Conservation (phyloP, 2,797 vertebrate genomes). For the Rhynchonycteris naso region DNA sequence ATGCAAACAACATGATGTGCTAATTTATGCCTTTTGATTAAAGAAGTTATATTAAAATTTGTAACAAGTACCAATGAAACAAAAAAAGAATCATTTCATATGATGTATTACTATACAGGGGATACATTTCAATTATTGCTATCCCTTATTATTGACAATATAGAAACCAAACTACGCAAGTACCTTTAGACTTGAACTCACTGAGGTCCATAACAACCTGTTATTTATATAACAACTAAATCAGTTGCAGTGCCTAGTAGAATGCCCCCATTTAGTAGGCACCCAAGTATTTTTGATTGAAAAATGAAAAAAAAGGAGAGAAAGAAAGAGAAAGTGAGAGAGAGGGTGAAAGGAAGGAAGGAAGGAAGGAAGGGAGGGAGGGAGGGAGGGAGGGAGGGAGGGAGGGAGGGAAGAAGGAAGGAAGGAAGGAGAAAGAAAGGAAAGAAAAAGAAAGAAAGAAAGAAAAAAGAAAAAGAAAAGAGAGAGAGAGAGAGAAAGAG, state of each 20-base stretch:
- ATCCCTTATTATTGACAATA: neutral
- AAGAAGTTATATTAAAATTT: slow-evolving; percentile 53
- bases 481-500: too few species aligned
- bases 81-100: slow-evolving; percentile 23
- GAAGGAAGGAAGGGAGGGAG: too few species aligned
- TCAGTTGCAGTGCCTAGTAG: neutral
- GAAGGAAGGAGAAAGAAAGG: too few species aligned
- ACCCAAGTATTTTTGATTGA: neutral
- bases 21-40: slow-evolving; percentile 60
- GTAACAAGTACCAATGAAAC: neutral
- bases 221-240: neutral
- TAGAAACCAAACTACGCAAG: slow-evolving; percentile 2
- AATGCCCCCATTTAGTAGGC: neutral
- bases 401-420: too few species aligned
- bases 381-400: too few species aligned
- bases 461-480: neutral
- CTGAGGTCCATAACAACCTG: neutral
- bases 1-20: slow-evolving; percentile 42
- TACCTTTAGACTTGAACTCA: neutral
- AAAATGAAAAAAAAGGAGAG: neutral
- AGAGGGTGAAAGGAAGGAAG: too few species aligned
- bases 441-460: too few species aligned
- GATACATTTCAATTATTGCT: neutral
- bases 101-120: neutral
- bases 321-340: neutral